These are phyloP conservation scores for Cryptocheilus praepositus DNA, from an alignment of 2,888 invertebrate genomes.

Conservation along the genomic window DNA sequence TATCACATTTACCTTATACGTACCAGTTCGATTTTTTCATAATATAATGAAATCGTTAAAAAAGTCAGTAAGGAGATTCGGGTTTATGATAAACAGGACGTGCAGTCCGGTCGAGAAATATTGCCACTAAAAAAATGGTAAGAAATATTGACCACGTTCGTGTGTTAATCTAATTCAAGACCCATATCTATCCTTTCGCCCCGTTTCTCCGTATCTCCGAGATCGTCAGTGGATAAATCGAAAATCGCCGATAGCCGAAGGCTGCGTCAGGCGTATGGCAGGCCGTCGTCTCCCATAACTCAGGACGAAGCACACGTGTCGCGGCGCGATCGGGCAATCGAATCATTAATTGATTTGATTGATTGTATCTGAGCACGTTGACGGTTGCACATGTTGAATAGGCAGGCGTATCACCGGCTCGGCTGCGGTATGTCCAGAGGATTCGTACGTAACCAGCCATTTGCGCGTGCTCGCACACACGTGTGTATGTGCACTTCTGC, in stretches of 20 bases:
- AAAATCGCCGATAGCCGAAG: neutral
- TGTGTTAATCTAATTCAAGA: too few relatives aligned
- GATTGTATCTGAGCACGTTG: conserved; percentile 70
- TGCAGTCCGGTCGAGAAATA: too few relatives aligned
- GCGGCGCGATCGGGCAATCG: conserved; percentile 62
- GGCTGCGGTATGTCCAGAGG: conserved; percentile 62
- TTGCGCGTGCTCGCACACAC: neutral
- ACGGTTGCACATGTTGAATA: conserved; percentile 72
- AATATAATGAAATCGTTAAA: too few relatives aligned
- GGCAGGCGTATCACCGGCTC: conserved; percentile 61
- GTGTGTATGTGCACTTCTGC: conserved; percentile 15
- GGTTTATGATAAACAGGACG: too few relatives aligned
- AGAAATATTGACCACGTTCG: too few relatives aligned
- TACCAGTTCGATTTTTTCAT: too few relatives aligned
- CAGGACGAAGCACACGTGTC: conserved; percentile 43
- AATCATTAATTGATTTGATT: conserved; percentile 73
- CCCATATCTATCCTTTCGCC: too few relatives aligned
- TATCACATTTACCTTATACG: too few relatives aligned
- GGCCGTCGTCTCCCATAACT: conserved; percentile 19
- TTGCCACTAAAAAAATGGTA: too few relatives aligned
- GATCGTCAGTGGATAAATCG: too few relatives aligned
- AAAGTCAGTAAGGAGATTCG: too few relatives aligned
- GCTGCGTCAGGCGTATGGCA: conserved; percentile 7
- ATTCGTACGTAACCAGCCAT: conserved; percentile 59
- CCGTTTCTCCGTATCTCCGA: too few relatives aligned